phyloP scores from a whole-genome alignment of 2,888 invertebrate genomes.

The Octonoba sinensis region DNA sequence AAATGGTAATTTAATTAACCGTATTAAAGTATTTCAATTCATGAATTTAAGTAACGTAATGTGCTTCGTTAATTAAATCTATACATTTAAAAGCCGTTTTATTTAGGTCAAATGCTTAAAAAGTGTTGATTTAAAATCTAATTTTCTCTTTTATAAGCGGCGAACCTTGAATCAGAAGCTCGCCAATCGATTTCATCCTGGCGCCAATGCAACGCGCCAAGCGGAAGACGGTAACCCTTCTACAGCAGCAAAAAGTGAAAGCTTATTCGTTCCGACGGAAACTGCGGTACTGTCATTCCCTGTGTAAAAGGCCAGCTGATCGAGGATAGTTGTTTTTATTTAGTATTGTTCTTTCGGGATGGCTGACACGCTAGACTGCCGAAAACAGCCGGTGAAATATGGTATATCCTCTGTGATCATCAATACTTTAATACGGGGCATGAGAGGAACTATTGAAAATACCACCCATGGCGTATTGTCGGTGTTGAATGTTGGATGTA shows the following conservation, averaged over 20 bases:
- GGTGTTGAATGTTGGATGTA: constrained; percentile 44
- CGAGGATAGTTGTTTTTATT: neutral
- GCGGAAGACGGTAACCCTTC: constrained; percentile 24
- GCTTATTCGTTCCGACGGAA: constrained; percentile 15
- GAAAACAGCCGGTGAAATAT: neutral
- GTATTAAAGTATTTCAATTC: too few species aligned
- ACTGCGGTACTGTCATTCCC: constrained; percentile 8
- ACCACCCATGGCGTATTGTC: constrained; percentile 40
- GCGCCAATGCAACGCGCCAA: too few species aligned
- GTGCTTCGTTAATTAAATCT: too few species aligned
- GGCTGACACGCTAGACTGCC: neutral
- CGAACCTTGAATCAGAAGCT: too few species aligned
- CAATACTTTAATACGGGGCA: constrained; percentile 10
- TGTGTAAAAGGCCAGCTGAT: neutral
- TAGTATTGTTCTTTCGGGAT: neutral
- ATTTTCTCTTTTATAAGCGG: too few species aligned
- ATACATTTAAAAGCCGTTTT: too few species aligned
- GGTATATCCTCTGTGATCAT: neutral
- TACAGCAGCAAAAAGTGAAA: constrained; percentile 24
- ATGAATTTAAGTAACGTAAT: too few species aligned
- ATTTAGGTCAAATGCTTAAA: too few species aligned
- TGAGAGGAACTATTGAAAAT: constrained; percentile 40
- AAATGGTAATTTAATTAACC: too few species aligned
- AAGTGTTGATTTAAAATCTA: too few species aligned
- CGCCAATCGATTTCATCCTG: too few species aligned